Percentiles rank a stretch among this genome's conserved stretches.
Evolutionary conservation across 2,888 invertebrate species (phyloP).

Genomic region (Sericinus montela): DNA sequence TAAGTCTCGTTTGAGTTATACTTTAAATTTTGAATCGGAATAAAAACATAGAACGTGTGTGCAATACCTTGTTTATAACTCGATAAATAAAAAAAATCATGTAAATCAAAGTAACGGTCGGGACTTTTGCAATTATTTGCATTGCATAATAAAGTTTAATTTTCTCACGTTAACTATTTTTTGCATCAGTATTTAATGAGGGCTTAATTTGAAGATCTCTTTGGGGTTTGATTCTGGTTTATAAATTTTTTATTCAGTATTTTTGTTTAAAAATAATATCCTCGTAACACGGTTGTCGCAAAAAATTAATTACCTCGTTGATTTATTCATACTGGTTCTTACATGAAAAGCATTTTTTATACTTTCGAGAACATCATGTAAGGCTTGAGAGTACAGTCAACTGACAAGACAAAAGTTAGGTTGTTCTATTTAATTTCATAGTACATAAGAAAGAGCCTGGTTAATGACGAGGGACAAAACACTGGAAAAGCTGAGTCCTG

Average conservation of each 20-base stretch:
- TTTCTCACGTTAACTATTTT: conserved; percentile 70
- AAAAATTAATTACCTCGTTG: conserved; percentile 68
- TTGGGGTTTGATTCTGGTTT: conserved; percentile 71
- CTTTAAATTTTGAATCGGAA: not conserved
- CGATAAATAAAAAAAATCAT: conserved; percentile 36
- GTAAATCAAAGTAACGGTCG: conserved; percentile 70
- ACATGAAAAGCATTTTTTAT: too few species aligned
- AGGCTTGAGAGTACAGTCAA: too few species aligned
- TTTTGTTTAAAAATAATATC: conserved; percentile 72
- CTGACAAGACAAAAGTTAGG: too few species aligned
- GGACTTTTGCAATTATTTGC: conserved; percentile 37
- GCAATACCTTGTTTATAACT: too few species aligned
- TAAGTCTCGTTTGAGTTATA: too few species aligned
- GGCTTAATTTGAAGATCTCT: conserved; percentile 77
- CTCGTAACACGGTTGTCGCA: conserved; percentile 73
- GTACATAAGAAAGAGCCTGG: too few species aligned
- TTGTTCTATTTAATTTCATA: too few species aligned
- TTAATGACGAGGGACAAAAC: too few species aligned
- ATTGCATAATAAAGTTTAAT: conserved; percentile 58
- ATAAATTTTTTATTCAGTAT: conserved; percentile 42
- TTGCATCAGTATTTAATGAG: conserved; percentile 67
- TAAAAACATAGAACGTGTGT: too few species aligned
- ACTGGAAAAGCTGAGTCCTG: too few species aligned
- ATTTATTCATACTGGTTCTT: conserved; percentile 42
- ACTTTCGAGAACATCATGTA: too few species aligned